Conservation (phyloP, 2,113 vertebrate species). For the Phylloscopus trochilus region DNA sequence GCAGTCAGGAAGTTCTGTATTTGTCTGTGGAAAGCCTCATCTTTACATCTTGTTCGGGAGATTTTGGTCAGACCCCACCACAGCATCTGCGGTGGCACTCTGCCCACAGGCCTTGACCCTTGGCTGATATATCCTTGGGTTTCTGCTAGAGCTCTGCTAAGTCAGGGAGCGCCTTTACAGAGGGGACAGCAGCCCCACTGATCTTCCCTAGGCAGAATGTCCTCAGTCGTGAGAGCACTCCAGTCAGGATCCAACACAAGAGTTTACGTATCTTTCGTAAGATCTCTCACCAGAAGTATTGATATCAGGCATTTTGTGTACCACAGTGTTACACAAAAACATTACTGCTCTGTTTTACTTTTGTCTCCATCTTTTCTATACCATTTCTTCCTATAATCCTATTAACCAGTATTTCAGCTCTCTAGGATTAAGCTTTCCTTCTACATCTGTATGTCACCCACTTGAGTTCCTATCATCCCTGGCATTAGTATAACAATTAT, state of each 20-base stretch:
- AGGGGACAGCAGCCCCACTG: neutral
- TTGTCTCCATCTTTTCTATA: neutral
- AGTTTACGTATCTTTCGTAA: neutral
- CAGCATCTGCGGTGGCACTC: neutral
- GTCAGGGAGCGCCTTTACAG: neutral
- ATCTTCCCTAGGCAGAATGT: neutral
- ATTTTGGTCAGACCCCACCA: neutral
- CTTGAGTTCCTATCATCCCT: neutral
- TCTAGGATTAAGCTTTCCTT: neutral
- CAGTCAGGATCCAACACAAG: neutral
- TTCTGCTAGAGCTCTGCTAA: neutral
- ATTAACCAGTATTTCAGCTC: neutral
- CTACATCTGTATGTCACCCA: neutral
- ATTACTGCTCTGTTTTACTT: neutral
- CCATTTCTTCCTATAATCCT: neutral
- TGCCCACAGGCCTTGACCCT: neutral
- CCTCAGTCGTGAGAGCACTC: neutral
- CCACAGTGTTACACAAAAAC: neutral
- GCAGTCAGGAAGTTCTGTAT: neutral
- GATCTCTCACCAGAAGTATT: neutral
- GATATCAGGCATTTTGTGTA: neutral
- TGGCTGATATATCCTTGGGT: neutral
- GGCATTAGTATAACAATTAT: neutral
- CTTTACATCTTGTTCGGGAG: neutral
- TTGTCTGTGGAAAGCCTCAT: neutral